Evolutionary conservation across 2,113 vertebrate species (phyloP).

Genomic region (Epinephelus cyanopodus): DNA sequence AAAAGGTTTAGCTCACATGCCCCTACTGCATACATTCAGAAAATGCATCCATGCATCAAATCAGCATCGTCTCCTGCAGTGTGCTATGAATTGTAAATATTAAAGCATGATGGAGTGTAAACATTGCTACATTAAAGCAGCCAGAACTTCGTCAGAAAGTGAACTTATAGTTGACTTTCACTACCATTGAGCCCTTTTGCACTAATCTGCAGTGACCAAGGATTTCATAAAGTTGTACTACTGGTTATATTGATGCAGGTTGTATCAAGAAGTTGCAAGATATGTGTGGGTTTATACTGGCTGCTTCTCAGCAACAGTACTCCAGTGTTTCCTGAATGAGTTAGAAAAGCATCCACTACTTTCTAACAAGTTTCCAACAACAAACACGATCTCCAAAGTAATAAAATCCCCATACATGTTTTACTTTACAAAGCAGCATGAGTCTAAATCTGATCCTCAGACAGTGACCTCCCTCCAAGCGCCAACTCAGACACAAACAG

Average conservation of each 20-base stretch:
- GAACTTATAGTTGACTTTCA: not conserved
- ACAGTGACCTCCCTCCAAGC: conserved; percentile 26
- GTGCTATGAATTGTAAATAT: too few relatives aligned
- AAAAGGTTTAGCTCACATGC: too few relatives aligned
- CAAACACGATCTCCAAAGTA: not conserved
- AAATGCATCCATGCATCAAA: too few relatives aligned
- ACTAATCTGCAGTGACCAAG: not conserved
- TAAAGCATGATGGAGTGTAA: too few relatives aligned
- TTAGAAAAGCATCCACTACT: not conserved
- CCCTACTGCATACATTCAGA: too few relatives aligned
- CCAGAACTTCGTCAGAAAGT: too few relatives aligned
- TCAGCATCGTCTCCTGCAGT: too few relatives aligned
- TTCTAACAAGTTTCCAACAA: conserved; percentile 5
- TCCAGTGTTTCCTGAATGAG: not conserved
- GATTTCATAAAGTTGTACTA: too few relatives aligned
- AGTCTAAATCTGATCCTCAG: conserved; percentile 27
- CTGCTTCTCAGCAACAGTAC: not conserved
- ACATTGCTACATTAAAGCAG: too few relatives aligned
- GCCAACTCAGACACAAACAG: conserved; percentile 43
- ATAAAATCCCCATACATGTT: not conserved
- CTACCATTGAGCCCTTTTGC: not conserved
- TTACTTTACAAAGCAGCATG: conserved; percentile 24
- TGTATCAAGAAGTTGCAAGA: not conserved
- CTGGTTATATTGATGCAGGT: too few relatives aligned
- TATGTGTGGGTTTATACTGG: not conserved